These are phyloP conservation scores for Eledone cirrhosa DNA, from an alignment of 2,888 invertebrate genomes.

Conservation along the genomic window DNA sequence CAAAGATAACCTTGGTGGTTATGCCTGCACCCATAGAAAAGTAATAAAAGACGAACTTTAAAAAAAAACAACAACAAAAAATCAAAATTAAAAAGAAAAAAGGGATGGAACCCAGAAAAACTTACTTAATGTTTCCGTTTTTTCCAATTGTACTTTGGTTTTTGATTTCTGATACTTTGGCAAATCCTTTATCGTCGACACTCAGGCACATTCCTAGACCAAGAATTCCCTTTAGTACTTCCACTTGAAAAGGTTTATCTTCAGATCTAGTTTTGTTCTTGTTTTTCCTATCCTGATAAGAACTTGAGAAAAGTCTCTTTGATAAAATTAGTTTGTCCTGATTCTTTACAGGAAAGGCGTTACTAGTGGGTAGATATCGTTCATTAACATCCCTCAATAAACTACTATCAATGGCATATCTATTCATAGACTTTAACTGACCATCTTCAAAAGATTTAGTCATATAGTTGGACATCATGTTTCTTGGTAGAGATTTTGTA, in stretches of 20 bases:
- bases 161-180: constrained; percentile 54
- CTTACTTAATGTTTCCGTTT: constrained; percentile 60
- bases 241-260: constrained; percentile 58
- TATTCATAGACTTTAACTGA: too few relatives aligned
- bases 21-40: too few relatives aligned
- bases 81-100: neutral
- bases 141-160: constrained; percentile 56
- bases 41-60: neutral
- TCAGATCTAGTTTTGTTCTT: constrained; percentile 45
- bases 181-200: constrained; percentile 49
- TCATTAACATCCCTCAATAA: too few relatives aligned
- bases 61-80: neutral
- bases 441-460: too few relatives aligned
- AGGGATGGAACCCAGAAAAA: constrained; percentile 1
- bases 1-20: too few relatives aligned
- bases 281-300: neutral
- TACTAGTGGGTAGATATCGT: too few relatives aligned
- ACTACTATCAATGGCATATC: too few relatives aligned
- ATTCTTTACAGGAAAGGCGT: too few relatives aligned
- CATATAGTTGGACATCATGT: too few relatives aligned
- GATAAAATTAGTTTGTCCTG: too few relatives aligned
- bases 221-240: constrained; percentile 59
- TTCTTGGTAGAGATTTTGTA: too few relatives aligned
- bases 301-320: too few relatives aligned
- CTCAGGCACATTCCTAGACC: constrained; percentile 61